Evolutionary conservation across 2,888 invertebrate species (phyloP).

Genomic region (Deilephila elpenor): DNA sequence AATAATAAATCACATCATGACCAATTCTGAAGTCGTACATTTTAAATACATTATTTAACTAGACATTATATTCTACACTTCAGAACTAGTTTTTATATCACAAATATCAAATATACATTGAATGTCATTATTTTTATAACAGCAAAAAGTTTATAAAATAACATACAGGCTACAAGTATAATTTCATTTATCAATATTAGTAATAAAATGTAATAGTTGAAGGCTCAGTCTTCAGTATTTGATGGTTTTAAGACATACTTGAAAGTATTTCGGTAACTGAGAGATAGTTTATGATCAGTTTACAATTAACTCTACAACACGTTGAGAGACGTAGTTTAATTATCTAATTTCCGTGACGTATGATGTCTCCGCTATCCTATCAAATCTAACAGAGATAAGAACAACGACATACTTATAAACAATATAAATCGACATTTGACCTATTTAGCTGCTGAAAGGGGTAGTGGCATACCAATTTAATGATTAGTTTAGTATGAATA

Average conservation of each 20-base stretch:
- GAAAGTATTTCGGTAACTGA: background rate
- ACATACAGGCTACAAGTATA: background rate
- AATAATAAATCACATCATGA: constrained; percentile 2
- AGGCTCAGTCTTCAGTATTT: constrained; percentile 13
- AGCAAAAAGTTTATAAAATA: constrained; percentile 15
- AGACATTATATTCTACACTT: background rate
- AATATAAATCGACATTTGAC: background rate
- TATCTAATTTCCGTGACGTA: background rate
- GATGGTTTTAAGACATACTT: background rate
- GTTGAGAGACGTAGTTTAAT: background rate
- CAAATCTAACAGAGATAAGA: background rate
- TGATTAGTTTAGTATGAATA: background rate
- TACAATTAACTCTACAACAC: background rate
- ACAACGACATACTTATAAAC: background rate
- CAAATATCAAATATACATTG: constrained; percentile 6
- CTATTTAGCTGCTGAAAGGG: background rate
- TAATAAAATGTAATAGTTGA: background rate
- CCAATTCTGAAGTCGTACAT: constrained; percentile 5
- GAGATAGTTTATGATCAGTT: background rate
- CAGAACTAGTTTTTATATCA: constrained; percentile 6
- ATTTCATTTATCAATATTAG: background rate
- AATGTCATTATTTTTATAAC: constrained; percentile 5
- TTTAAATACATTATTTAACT: constrained; percentile 1
- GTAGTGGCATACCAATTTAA: background rate
- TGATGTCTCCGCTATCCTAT: background rate